Percentiles rank a stretch among this genome's conserved stretches.
phyloP scores from a whole-genome alignment of 2,797 vertebrate genomes.

The Enteromius anoplus region DNA sequence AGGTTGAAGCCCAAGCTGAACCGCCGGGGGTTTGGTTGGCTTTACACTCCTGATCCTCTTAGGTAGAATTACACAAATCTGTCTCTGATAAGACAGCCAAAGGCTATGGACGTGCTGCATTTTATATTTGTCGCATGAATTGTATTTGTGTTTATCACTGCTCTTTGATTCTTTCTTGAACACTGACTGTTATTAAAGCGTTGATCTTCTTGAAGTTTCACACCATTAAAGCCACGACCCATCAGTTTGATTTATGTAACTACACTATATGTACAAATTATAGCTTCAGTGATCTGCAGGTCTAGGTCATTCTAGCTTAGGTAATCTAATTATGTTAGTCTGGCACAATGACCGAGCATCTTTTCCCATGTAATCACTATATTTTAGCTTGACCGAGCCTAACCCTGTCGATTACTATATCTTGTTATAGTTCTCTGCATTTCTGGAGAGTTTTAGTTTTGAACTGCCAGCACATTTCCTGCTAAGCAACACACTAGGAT shows the following conservation, averaged over 20 bases:
- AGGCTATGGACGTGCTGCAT: constrained; percentile 53
- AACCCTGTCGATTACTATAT: constrained; percentile 1
- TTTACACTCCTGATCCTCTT: constrained; percentile 79
- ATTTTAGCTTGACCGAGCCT: constrained; percentile 31
- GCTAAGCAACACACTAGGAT: not conserved
- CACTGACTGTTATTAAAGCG: not conserved
- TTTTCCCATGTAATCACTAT: not conserved
- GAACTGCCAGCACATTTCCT: not conserved
- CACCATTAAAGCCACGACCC: not conserved
- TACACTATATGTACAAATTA: not conserved
- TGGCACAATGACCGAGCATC: not conserved
- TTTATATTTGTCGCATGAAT: constrained; percentile 3
- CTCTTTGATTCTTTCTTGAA: not conserved
- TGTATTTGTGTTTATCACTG: not conserved
- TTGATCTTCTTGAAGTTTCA: not conserved
- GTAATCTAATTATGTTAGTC: not conserved
- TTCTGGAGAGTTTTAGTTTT: not conserved
- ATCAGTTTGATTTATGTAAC: not conserved
- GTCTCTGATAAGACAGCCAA: constrained; percentile 74
- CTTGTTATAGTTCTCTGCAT: not conserved
- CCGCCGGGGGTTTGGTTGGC: constrained; percentile 71
- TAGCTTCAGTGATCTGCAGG: not conserved
- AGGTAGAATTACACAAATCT: constrained; percentile 79
- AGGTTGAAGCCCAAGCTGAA: constrained; percentile 72
- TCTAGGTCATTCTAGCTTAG: not conserved